These are phyloP conservation scores for Plagiodera versicolora DNA, from an alignment of 2,888 invertebrate genomes.

Conservation along the genomic window DNA sequence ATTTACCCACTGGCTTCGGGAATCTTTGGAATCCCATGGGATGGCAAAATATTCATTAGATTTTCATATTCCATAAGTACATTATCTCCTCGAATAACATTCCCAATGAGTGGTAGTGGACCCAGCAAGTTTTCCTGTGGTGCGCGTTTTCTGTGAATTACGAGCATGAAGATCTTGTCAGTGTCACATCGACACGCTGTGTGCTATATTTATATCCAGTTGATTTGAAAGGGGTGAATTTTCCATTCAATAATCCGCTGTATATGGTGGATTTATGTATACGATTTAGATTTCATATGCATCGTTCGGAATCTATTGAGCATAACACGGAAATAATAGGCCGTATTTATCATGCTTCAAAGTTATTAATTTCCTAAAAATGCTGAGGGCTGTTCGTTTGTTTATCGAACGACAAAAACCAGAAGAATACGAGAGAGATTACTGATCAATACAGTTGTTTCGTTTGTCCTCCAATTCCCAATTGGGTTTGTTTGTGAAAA, in stretches of 20 bases:
- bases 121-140: too few relatives aligned
- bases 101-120: too few relatives aligned
- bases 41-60: too few relatives aligned
- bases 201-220: neutral
- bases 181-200: too few relatives aligned
- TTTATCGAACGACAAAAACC: neutral
- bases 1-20: too few relatives aligned
- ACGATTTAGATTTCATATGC: neutral
- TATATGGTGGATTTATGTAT: neutral
- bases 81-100: too few relatives aligned
- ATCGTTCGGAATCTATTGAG: neutral
- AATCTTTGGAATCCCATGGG: too few relatives aligned
- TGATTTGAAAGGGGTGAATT: neutral
- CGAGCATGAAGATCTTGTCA: too few relatives aligned
- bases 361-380: neutral
- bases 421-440: neutral
- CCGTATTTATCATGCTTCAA: neutral
- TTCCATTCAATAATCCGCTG: neutral
- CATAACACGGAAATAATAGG: neutral
- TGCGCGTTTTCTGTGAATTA: too few relatives aligned
- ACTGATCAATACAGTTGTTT: neutral
- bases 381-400: neutral
- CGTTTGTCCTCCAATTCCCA: too few relatives aligned
- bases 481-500: too few relatives aligned
- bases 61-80: too few relatives aligned